Percentiles rank a stretch among this genome's conserved stretches.
Conservation (phyloP, 2,797 vertebrate genomes). For the Acrossocheilus wenchowensis region DNA sequence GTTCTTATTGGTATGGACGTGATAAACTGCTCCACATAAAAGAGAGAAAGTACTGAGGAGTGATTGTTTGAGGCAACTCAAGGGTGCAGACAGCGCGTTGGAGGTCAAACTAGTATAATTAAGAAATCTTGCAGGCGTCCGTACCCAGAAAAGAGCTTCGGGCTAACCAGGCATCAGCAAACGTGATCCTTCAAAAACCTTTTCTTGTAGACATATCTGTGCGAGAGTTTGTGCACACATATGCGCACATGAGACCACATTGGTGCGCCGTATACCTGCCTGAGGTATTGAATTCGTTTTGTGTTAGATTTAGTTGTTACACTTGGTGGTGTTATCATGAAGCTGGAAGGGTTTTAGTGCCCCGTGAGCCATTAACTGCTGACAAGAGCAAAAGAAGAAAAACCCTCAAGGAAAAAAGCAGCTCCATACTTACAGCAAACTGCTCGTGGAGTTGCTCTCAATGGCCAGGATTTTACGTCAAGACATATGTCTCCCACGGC, state of each 20-base stretch:
- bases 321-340: slow-evolving; percentile 40
- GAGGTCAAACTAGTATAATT: slow-evolving; percentile 55
- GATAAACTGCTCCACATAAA: slow-evolving; percentile 23
- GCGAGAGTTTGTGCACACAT: neutral
- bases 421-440: slow-evolving; percentile 18
- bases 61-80: slow-evolving; percentile 42
- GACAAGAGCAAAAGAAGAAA: slow-evolving; percentile 50
- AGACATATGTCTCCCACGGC: slow-evolving; percentile 8
- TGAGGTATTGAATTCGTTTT: slow-evolving; percentile 28
- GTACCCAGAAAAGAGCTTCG: slow-evolving; percentile 34
- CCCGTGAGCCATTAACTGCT: slow-evolving; percentile 41
- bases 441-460: neutral
- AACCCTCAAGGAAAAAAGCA: slow-evolving; percentile 27
- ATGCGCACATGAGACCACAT: neutral
- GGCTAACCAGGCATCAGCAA: slow-evolving; percentile 14
- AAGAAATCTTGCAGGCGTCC: slow-evolving; percentile 33
- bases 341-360: slow-evolving; percentile 36
- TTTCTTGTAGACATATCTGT: slow-evolving; percentile 13
- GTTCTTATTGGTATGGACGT: slow-evolving; percentile 25
- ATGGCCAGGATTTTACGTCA: slow-evolving; percentile 8
- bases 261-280: neutral
- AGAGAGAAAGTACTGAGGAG: slow-evolving; percentile 18
- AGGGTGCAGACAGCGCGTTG: neutral
- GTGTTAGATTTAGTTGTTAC: slow-evolving; percentile 50
- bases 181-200: slow-evolving; percentile 8